Base-by-base conservation (phyloP, 2,888 invertebrate genomes). In the Amphipoea lucens region DNA sequence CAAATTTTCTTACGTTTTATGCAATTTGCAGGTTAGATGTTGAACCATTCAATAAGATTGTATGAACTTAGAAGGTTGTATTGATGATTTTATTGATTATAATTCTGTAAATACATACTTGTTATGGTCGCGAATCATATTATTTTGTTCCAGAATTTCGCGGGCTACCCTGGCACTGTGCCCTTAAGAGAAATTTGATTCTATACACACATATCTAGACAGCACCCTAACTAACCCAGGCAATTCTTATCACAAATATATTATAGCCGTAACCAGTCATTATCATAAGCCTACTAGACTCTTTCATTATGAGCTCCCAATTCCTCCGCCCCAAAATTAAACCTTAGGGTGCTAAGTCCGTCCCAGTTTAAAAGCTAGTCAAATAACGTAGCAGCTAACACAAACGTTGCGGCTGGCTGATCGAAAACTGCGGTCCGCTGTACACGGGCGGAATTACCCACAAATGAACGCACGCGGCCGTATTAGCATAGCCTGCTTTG, bases 341-440 rank as follows among this genome's bases (percentile, higher is more conserved):
- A 6, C 1, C 11, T 17, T 0, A 54, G 0, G 20, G 11, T 20
- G 4, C 66, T 29, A 42, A 86, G 65, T 82, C 60, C 81, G 54
- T 45, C 69, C 72, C 85, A 73, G 23, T n/a, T n/a, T 65, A 76
- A 51, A 63, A 76, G 57, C 65, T 78, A 87, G 72, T 67, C 60
- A 77, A 87, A 84, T 81, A 79, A 78, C 78, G 62, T 5, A 17
- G 48, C 78, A 80, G 81, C 87, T 88, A 89, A 89, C 86, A 86
- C 86, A 84, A 88, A 88, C 87, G 82, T 76, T 79, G 84, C 73
- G 87, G 88, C 84, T 74, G 82, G 85, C 86, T 91, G 92, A 94
- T 94, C 90, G 94, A 93, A 94, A 94, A 91, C 91, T 94, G 94
- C 85, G 94, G 94, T 93, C 78, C 71, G 75, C 54, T 83, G 88